Evolutionary conservation across 1,140 invertebrate genomes (phyloP), one percentile per base, ranked within the genome.

Genomic region (Anagrus nilaparvatae): DNA sequence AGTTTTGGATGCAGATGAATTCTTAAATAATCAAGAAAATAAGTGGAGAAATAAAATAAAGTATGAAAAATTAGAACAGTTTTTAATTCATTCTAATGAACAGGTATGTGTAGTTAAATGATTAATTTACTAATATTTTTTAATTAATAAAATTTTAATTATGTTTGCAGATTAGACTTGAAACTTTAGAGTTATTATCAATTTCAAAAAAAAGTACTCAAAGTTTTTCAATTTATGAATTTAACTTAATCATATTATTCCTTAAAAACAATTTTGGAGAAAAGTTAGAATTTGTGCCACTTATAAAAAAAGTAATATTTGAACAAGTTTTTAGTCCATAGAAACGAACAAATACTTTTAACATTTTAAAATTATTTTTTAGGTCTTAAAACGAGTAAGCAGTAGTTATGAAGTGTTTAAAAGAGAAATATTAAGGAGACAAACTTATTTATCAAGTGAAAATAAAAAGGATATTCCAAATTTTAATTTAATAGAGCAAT

Each of bases 121-220:
- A 37, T 41, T 19, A 31, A 16, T 36, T 21, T 40, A 31, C 19
- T 18, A 28, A 24, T 40, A 34, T 25, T 46, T 40, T 43, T 16
- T 31, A 35, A n/a, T n/a, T 42, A 34, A 39, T 36, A 6, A 23
- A 38, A 38, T 38, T 35, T 21, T 39, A n/a, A 14, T 46, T 40
- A 46, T 43, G 46, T 40, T 53, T 56, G 17, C 37, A 77, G 69
- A 56, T 75, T 28, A 54, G 59, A 47, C 33, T 63, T 14, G 19
- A 48, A 48, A 74, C 76, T 0, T 69, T 90, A 42, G 73, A 74
- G 3, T 61, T 89, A 6, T 54, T 93, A 10, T 77, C 82, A 41
- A 84, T 88, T 52, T 83, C 77, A 10, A 77, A 77, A 31, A 84
- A 82, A 57, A 79, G 75, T 12, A 84, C 86, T 12, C 79, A 87